These are phyloP conservation scores for Carduelis carduelis DNA, from an alignment of 2,797 vertebrate genomes.

Conservation along the genomic window DNA sequence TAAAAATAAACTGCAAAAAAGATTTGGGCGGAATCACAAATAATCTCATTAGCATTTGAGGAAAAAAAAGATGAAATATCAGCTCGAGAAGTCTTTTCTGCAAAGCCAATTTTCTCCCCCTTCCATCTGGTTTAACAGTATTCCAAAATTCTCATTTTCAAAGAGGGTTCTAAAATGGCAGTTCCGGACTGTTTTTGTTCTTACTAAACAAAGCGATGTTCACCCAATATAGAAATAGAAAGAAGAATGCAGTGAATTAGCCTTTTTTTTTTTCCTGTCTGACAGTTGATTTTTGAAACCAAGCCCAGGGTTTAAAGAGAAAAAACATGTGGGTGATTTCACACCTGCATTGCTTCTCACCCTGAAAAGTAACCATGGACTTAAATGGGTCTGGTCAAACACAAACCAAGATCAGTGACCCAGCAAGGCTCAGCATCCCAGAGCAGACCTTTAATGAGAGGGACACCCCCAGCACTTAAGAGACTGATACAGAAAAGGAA, in stretches of 20 bases:
- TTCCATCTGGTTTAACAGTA: conserved; percentile 53
- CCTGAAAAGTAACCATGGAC: neutral
- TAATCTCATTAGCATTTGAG: conserved; percentile 52
- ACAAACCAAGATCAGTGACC: neutral
- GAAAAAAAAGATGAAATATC: conserved; percentile 23
- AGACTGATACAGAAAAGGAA: neutral
- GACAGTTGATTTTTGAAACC: neutral
- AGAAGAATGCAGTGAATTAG: neutral
- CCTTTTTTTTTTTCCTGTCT: neutral
- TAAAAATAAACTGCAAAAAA: conserved; percentile 60
- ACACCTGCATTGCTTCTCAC: neutral
- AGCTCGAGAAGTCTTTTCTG: conserved; percentile 30
- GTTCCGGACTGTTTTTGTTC: conserved; percentile 26
- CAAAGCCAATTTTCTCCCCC: conserved; percentile 31
- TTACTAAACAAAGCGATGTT: conserved; percentile 29
- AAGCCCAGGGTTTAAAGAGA: neutral
- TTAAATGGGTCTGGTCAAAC: neutral
- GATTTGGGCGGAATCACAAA: conserved; percentile 49
- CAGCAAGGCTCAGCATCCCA: neutral
- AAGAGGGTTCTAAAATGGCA: conserved; percentile 43
- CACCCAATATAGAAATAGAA: conserved; percentile 14
- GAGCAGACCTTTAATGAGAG: neutral
- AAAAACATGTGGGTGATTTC: neutral
- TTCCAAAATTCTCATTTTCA: conserved; percentile 41
- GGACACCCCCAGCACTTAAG: neutral